Evolutionary conservation across 2,888 invertebrate genomes (phyloP).

Genomic region (Chrysina gloriosa): DNA sequence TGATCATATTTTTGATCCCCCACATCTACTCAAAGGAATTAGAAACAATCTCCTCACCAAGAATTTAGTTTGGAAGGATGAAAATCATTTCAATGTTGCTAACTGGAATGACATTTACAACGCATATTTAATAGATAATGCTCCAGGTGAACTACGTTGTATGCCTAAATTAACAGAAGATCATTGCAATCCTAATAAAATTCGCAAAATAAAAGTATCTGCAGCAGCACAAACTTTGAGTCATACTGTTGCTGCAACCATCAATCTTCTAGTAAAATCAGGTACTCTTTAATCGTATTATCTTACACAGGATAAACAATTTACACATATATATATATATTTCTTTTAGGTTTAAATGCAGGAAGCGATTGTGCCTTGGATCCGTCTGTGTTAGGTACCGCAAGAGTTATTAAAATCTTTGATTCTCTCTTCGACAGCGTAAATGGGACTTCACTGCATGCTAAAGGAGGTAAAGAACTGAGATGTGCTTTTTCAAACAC

Average conservation of each 20-base stretch:
- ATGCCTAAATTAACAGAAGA: constrained; percentile 37
- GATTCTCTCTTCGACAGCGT: constrained; percentile 25
- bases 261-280: not conserved
- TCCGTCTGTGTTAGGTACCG: not conserved
- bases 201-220: constrained; percentile 38
- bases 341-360: not conserved
- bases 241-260: constrained; percentile 20
- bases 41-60: constrained; percentile 39
- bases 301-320: too few species aligned
- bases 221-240: constrained; percentile 22
- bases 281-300: constrained; percentile 30
- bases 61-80: constrained; percentile 12
- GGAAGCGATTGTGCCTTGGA: not conserved
- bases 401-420: constrained; percentile 2
- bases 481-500: not conserved
- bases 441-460: constrained; percentile 8
- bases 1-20: constrained; percentile 37
- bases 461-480: not conserved
- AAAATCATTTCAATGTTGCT: not conserved
- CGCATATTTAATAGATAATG: constrained; percentile 32
- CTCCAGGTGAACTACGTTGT: not conserved
- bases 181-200: constrained; percentile 22
- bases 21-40: constrained; percentile 38
- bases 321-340: not conserved
- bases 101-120: constrained; percentile 26